phyloP scores from a whole-genome alignment of 2,113 vertebrate species.

The Hemibagrus wyckioides region DNA sequence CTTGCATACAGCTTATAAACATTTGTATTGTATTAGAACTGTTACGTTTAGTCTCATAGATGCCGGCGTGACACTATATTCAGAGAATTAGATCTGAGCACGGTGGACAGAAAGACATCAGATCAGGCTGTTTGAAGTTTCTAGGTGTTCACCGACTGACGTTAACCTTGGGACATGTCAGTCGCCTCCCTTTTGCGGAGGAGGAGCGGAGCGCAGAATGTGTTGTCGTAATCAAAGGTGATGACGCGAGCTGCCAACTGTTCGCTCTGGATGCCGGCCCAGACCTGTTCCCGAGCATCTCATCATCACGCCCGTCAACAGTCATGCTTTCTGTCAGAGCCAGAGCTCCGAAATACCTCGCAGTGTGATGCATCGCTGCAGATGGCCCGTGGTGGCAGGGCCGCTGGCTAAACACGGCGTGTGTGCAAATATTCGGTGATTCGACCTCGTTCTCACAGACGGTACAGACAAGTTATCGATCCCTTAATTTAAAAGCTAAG shows the following conservation, averaged over 20 bases:
- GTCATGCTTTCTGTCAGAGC: slow-evolving; percentile 45
- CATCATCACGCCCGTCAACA: slow-evolving; percentile 58
- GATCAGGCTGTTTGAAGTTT: not conserved
- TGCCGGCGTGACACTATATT: not conserved
- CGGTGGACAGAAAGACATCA: not conserved
- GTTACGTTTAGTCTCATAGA: not conserved
- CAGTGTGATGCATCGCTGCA: slow-evolving; percentile 14
- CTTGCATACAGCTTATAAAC: not conserved
- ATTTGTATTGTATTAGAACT: slow-evolving; percentile 9
- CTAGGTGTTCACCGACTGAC: not conserved
- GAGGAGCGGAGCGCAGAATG: slow-evolving; percentile 12
- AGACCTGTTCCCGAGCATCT: slow-evolving; percentile 65
- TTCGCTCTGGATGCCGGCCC: slow-evolving; percentile 70
- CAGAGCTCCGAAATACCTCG: slow-evolving; percentile 16
- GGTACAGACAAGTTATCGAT: slow-evolving; percentile 30
- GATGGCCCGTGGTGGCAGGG: slow-evolving; percentile 18
- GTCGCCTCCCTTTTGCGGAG: slow-evolving; percentile 35
- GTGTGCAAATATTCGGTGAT: slow-evolving; percentile 26
- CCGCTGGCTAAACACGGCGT: not conserved
- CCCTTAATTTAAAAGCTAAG: slow-evolving; percentile 44
- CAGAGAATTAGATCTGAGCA: not conserved
- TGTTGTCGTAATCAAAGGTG: slow-evolving; percentile 63
- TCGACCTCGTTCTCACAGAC: slow-evolving; percentile 22
- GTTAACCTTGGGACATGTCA: slow-evolving; percentile 29
- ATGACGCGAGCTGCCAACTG: slow-evolving; percentile 72